Percentiles rank a stretch among this genome's conserved stretches.
phyloP scores from a whole-genome alignment of 1,140 invertebrate species.

The Macrobrachium rosenbergii region DNA sequence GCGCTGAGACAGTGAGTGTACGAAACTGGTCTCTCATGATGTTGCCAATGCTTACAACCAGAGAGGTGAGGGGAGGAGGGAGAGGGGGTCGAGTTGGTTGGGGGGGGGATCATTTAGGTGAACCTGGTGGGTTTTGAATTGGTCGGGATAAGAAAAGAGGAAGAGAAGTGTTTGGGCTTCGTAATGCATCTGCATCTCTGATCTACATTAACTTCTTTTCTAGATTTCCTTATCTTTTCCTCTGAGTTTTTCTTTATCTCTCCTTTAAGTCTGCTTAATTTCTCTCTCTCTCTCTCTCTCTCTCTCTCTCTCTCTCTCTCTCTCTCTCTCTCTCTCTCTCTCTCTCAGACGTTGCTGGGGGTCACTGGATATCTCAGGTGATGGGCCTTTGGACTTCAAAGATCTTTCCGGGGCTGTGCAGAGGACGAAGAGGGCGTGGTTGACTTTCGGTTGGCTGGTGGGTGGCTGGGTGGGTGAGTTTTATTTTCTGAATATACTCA shows the following conservation, averaged over 20 bases:
- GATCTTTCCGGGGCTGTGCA: too few species aligned
- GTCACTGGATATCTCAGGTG: too few species aligned
- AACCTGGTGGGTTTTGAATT: too few species aligned
- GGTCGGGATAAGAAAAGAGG: too few species aligned
- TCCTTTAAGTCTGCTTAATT: background rate
- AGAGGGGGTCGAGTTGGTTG: background rate
- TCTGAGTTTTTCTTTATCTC: background rate
- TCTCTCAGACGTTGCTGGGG: background rate
- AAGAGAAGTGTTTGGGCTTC: too few species aligned
- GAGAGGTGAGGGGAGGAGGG: background rate
- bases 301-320: background rate
- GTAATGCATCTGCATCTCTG: too few species aligned
- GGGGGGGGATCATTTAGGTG: background rate
- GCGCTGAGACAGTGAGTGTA: background rate
- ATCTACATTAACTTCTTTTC: too few species aligned
- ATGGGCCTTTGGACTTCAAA: too few species aligned
- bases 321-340: conserved; percentile 3
- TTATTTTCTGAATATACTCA: too few species aligned
- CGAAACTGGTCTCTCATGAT: background rate
- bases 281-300: background rate
- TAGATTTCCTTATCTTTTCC: background rate
- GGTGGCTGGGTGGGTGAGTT: too few species aligned
- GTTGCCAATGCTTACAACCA: background rate
- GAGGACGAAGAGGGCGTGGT: too few species aligned
- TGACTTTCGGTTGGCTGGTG: too few species aligned